A percentile compares a stretch with the other conserved stretches of the same genome.
These are phyloP conservation scores for Empis stercorea DNA, from an alignment of 2,888 invertebrate species.

Conservation along the genomic window DNA sequence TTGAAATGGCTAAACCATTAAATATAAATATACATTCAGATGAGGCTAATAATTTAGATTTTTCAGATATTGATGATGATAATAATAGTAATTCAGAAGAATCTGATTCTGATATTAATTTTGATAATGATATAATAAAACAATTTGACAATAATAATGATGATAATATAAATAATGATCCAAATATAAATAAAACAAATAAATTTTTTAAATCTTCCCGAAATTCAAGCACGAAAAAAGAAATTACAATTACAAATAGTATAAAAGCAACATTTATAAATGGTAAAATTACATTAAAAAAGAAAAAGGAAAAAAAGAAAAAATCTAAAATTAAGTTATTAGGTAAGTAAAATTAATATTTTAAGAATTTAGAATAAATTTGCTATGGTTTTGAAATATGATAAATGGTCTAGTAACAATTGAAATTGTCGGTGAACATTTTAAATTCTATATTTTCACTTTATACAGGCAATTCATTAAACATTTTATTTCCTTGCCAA, in stretches of 20 bases:
- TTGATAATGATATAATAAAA: slow-evolving; percentile 11
- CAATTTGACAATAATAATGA: too few species aligned
- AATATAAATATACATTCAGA: slow-evolving; percentile 17
- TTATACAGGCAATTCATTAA: too few species aligned
- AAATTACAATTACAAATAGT: slow-evolving; percentile 27
- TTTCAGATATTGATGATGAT: slow-evolving; percentile 2
- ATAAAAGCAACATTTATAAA: slow-evolving; percentile 27
- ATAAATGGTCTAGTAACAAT: too few species aligned
- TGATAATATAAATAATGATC: too few species aligned
- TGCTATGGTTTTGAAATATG: too few species aligned
- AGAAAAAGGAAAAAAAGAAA: slow-evolving; percentile 7
- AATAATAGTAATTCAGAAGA: slow-evolving; percentile 9
- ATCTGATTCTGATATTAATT: slow-evolving; percentile 15
- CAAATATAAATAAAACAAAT: slow-evolving; percentile 13
- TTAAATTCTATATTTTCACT: too few species aligned
- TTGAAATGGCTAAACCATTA: slow-evolving; percentile 29
- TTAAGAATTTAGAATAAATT: not conserved
- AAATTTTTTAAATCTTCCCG: slow-evolving; percentile 31
- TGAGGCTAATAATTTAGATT: slow-evolving; percentile 7
- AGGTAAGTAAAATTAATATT: not conserved
- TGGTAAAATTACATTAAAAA: slow-evolving; percentile 25
- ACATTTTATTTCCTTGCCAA: too few species aligned
- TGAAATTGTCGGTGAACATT: too few species aligned
- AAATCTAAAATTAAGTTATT: not conserved
- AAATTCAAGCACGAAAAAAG: slow-evolving; percentile 22